Evolutionary conservation across 2,113 vertebrate species (phyloP).

Genomic region (Ctenodactylus gundi): DNA sequence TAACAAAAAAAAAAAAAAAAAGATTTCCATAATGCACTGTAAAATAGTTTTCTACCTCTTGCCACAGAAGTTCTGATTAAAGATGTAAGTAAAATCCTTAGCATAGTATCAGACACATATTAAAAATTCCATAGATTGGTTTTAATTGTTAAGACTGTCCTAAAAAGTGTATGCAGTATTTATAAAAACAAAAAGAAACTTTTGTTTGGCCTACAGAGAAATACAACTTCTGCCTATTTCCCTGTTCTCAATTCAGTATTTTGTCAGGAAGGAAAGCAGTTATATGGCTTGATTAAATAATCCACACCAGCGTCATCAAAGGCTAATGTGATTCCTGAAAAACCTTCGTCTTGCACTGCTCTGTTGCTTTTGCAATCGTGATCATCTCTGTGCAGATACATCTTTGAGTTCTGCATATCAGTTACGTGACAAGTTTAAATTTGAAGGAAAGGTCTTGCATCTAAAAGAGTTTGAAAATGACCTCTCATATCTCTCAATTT

Average conservation of each 20-base stretch:
- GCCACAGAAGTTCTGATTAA: background rate
- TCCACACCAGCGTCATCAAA: background rate
- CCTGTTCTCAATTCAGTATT: background rate
- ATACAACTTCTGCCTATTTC: background rate
- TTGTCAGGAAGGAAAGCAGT: background rate
- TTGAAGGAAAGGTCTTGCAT: background rate
- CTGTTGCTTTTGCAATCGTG: background rate
- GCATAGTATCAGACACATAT: background rate
- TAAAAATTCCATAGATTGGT: background rate
- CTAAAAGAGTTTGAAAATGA: background rate
- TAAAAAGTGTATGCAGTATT: background rate
- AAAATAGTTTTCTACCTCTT: background rate
- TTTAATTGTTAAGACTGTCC: background rate
- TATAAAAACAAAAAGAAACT: background rate
- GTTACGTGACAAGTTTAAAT: background rate
- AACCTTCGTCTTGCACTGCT: background rate
- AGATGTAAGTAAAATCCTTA: background rate
- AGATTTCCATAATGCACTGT: background rate
- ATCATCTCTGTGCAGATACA: background rate
- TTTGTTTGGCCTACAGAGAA: background rate
- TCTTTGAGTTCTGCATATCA: background rate
- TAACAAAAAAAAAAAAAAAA: background rate
- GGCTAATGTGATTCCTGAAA: background rate
- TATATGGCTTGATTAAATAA: background rate
- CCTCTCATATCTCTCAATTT: background rate